Base-by-base conservation (phyloP, 2,113 vertebrate species). In the Dascyllus trimaculatus region DNA sequence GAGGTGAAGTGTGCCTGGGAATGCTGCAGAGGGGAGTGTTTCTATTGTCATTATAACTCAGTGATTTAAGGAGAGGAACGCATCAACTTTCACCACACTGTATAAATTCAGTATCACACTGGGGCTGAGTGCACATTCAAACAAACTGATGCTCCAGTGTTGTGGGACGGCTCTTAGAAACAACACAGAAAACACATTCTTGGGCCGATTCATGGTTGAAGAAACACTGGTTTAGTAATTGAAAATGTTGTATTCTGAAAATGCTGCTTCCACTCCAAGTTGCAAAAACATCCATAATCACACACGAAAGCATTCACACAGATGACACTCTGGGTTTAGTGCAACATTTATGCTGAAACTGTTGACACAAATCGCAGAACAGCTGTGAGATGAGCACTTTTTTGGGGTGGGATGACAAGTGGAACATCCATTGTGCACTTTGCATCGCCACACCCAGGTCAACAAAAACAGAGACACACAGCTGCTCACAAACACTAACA, bases 11-110 rank as follows among this genome's bases (percentile, higher is more conserved):
- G 26, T 78, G 61, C 75, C 48, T 75, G 69, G 67, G 65, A 78
- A 75, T 68, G 69, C 38, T 81, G 66, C 81, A 76, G 56, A 58
- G 35, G 61, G 71, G 71, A 82, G 77, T 75, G 57, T 74, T 82
- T 80, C 71, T 74, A 59, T 80, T 85, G 73, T 79, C 64, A 15
- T 66, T 80, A 49, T 60, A 75, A 64, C 29, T 49, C 63, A 17
- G 43, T 80, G 66, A 87, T 88, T 88, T 89, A 78, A n/a, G n/a
- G 61, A 78, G 57, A 79, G 35, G 69, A 72, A 69, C n/a, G 15
- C 51, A 72, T 75, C 26, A 67, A 78, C 59, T 70, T 65, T 82
- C 40, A 71, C 48, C 46, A 65, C 18, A 74, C 46, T 35, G 54
- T 63, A 75, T 70, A 80, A 64, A 85, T 84, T 64, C 65, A 51